These are phyloP conservation scores for Mizuhopecten yessoensis DNA, from an alignment of 1,140 invertebrate genomes.

Conservation along the genomic window DNA sequence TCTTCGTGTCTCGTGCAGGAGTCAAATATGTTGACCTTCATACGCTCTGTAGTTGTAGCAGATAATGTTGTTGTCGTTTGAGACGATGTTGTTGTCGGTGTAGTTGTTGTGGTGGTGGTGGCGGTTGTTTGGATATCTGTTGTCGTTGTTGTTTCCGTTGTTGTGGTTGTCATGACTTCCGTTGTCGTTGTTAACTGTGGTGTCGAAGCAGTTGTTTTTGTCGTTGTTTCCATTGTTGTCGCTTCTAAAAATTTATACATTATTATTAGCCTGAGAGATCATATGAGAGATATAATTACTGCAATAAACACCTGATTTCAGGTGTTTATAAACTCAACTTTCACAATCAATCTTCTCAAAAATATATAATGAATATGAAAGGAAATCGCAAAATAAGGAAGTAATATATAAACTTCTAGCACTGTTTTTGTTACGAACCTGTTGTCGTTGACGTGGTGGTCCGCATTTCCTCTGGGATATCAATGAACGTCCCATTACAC, in stretches of 20 bases:
- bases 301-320: no score
- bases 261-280: no score
- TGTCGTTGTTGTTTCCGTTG: neutral
- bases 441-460: neutral
- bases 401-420: no score
- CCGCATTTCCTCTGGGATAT: constrained; percentile 16
- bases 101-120: neutral
- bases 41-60: neutral
- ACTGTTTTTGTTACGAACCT: neutral
- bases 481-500: constrained; percentile 47
- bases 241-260: neutral
- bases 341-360: no score
- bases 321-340: no score
- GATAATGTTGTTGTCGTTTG: neutral
- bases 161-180: neutral
- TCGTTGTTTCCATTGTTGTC: neutral
- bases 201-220: neutral
- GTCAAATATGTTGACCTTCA: constrained; percentile 45
- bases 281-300: no score
- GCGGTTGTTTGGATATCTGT: no score
- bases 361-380: no score
- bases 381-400: no score
- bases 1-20: constrained; percentile 26
- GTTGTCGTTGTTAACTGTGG: neutral
- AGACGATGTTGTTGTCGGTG: neutral